These are phyloP conservation scores for Seira musarum DNA, from an alignment of 2,888 invertebrate genomes.

Conservation along the genomic window DNA sequence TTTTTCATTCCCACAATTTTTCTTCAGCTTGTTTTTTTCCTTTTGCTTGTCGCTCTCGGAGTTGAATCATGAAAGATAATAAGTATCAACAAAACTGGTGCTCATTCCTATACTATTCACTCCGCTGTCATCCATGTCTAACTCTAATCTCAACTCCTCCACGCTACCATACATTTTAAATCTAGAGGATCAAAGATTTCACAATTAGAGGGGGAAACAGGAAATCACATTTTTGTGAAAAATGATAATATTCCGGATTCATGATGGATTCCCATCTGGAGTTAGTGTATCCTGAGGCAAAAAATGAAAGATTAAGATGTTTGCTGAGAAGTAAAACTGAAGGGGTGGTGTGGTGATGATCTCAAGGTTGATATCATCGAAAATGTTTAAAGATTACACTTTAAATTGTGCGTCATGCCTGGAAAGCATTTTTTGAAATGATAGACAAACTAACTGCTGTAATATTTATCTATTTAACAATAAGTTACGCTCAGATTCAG, in stretches of 20 bases:
- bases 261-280: neutral
- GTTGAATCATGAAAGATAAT: too few species aligned
- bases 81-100: too few species aligned
- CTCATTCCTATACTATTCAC: too few species aligned
- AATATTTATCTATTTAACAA: neutral
- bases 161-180: neutral
- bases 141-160: too few species aligned
- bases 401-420: neutral
- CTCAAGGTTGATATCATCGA: too few species aligned
- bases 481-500: too few species aligned
- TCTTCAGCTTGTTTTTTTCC: too few species aligned
- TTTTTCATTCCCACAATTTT: neutral
- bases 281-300: neutral
- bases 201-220: neutral
- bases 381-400: too few species aligned
- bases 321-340: neutral
- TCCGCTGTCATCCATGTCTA: too few species aligned
- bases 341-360: too few species aligned
- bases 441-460: neutral
- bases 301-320: neutral
- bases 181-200: neutral
- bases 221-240: neutral
- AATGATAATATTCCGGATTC: neutral
- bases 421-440: neutral
- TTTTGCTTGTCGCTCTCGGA: too few species aligned